Conservation (phyloP, 2,888 invertebrate species). For the Latrodectus hesperus region DNA sequence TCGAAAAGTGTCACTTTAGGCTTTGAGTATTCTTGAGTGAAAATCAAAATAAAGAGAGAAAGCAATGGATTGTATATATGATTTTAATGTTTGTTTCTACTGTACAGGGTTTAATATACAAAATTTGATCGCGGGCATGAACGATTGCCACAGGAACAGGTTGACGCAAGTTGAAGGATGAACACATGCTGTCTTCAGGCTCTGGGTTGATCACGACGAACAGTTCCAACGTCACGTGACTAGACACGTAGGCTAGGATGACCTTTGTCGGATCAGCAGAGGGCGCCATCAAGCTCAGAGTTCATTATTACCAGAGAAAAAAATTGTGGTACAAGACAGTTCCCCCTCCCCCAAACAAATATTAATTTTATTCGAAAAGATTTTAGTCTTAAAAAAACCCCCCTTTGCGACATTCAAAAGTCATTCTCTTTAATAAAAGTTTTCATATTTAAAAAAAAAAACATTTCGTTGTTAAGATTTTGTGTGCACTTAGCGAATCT, state of each 20-base stretch:
- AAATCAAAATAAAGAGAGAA: neutral
- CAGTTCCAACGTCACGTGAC: constrained; percentile 17
- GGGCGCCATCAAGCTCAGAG: constrained; percentile 46
- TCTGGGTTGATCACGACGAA: constrained; percentile 25
- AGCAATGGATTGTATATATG: constrained; percentile 58
- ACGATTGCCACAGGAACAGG: constrained; percentile 52
- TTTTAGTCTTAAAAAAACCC: constrained; percentile 63
- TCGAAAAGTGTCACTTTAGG: too few relatives aligned
- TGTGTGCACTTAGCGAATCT: constrained; percentile 12
- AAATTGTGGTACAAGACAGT: too few relatives aligned
- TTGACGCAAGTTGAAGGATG: constrained; percentile 49
- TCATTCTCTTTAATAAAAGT: constrained; percentile 11
- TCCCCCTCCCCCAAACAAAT: constrained; percentile 9
- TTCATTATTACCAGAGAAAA: constrained; percentile 42
- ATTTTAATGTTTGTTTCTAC: constrained; percentile 68
- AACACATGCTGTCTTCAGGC: constrained; percentile 50
- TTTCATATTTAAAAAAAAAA: neutral
- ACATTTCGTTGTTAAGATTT: constrained; percentile 55
- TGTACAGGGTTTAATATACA: constrained; percentile 70
- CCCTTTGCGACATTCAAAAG: constrained; percentile 2
- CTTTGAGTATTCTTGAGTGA: too few relatives aligned
- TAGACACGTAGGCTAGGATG: constrained; percentile 7
- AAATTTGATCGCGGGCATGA: constrained; percentile 69
- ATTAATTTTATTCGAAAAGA: constrained; percentile 44
- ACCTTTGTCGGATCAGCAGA: constrained; percentile 8